Percentiles rank a stretch among this genome's conserved stretches.
Evolutionary conservation across 2,797 vertebrate species (phyloP).

Genomic region (Cacajao melanocephalus): DNA sequence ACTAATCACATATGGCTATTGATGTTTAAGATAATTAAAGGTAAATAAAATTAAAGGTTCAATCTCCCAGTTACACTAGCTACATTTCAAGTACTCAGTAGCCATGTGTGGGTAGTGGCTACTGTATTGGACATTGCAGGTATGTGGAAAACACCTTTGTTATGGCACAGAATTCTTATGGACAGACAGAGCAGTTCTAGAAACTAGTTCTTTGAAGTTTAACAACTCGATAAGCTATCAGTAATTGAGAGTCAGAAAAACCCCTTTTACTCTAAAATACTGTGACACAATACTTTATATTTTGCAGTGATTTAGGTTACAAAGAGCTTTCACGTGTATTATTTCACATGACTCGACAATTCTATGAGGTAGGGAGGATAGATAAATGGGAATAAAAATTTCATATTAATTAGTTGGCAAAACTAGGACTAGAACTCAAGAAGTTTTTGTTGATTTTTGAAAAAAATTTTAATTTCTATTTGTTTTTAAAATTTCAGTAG

Average conservation of each 20-base stretch:
- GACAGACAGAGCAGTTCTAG: neutral
- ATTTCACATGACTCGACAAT: neutral
- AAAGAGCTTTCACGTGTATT: neutral
- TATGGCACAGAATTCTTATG: neutral
- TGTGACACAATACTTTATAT: neutral
- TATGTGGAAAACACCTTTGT: neutral
- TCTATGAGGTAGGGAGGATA: neutral
- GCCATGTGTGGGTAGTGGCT: neutral
- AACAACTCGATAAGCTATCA: neutral
- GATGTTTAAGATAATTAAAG: neutral
- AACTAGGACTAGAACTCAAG: neutral
- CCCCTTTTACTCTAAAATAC: neutral
- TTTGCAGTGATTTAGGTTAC: neutral
- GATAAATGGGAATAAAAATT: neutral
- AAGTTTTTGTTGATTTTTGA: neutral
- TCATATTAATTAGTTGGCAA: neutral
- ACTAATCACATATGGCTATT: neutral
- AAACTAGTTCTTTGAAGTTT: conserved; percentile 22
- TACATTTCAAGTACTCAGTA: neutral
- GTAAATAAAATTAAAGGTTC: neutral
- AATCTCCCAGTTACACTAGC: neutral
- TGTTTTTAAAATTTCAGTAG: neutral
- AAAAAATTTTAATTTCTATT: neutral
- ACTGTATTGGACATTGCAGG: neutral
- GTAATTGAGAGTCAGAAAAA: neutral